A percentile compares a stretch with the other conserved stretches of the same genome.
Conservation (phyloP, 2,888 invertebrate genomes). For the Chrysolina oricalcia region DNA sequence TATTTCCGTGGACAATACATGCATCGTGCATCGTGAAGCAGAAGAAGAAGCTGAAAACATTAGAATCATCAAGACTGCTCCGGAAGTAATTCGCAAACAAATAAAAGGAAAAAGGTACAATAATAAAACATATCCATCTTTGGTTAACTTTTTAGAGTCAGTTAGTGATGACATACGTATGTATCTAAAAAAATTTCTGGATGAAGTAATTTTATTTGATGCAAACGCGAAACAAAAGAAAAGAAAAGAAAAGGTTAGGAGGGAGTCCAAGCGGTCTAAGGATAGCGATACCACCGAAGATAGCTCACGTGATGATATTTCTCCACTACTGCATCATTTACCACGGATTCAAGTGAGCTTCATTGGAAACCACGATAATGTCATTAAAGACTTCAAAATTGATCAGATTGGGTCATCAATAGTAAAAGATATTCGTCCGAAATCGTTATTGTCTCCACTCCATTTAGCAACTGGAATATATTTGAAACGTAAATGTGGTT, state of each 20-base stretch:
- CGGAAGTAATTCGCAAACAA: conserved; percentile 31
- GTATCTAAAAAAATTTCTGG: conserved; percentile 22
- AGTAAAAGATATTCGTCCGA: neutral
- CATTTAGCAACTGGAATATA: neutral
- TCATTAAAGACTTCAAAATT: too few species aligned
- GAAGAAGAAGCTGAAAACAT: conserved; percentile 27
- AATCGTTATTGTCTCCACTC: neutral
- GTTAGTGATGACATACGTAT: conserved; percentile 5
- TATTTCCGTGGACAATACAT: too few species aligned
- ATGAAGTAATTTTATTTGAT: conserved; percentile 12
- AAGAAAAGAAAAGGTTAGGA: conserved; percentile 22
- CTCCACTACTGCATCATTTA: neutral
- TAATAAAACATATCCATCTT: conserved; percentile 12
- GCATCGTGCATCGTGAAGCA: conserved; percentile 19
- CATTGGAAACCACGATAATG: neutral
- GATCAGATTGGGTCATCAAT: neutral
- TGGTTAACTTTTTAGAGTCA: conserved; percentile 4
- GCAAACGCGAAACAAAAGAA: conserved; percentile 19
- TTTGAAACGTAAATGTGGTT: neutral
- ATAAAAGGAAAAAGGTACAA: conserved; percentile 8
- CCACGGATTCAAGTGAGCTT: neutral
- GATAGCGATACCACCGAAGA: conserved; percentile 13
- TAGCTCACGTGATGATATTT: neutral
- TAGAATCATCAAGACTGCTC: conserved; percentile 26
- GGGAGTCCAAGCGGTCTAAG: conserved; percentile 1